Evolutionary conservation across 1,140 invertebrate genomes (phyloP).

Genomic region (Eumeta japonica): DNA sequence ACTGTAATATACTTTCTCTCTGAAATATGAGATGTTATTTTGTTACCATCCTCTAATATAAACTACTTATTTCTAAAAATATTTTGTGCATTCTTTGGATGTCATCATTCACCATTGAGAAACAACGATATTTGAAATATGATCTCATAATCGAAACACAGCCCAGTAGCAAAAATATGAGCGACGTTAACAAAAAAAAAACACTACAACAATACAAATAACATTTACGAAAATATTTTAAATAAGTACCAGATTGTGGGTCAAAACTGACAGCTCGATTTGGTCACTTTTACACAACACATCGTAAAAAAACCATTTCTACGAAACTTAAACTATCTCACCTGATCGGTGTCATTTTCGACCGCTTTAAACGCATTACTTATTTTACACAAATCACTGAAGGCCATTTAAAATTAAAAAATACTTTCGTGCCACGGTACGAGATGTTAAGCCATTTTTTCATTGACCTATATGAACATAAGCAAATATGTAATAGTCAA

Average conservation of each 20-base stretch:
- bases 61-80: slow-evolving; percentile 54
- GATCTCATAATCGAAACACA: slow-evolving; percentile 8
- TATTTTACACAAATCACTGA: slow-evolving; percentile 57
- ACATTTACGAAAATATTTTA: slow-evolving; percentile 30
- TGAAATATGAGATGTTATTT: slow-evolving; percentile 20
- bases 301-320: slow-evolving; percentile 20
- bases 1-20: slow-evolving; percentile 11
- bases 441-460: slow-evolving; percentile 56
- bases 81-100: slow-evolving; percentile 45
- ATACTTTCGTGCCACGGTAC: slow-evolving; percentile 53
- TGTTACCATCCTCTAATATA: slow-evolving; percentile 42
- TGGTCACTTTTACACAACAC: background rate
- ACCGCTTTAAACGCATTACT: slow-evolving; percentile 52
- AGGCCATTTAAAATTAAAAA: slow-evolving; percentile 58
- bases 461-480: slow-evolving; percentile 55
- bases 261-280: slow-evolving; percentile 52
- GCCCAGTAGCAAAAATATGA: slow-evolving; percentile 5
- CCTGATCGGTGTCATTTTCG: slow-evolving; percentile 54
- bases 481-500: slow-evolving; percentile 27
- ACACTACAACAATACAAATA: slow-evolving; percentile 14
- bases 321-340: slow-evolving; percentile 41
- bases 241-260: slow-evolving; percentile 44
- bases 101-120: slow-evolving; percentile 31
- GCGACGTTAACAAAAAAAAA: slow-evolving; percentile 5
- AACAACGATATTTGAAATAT: slow-evolving; percentile 4